Conservation (phyloP, 2,797 vertebrate genomes). For the Vireo griseus region DNA sequence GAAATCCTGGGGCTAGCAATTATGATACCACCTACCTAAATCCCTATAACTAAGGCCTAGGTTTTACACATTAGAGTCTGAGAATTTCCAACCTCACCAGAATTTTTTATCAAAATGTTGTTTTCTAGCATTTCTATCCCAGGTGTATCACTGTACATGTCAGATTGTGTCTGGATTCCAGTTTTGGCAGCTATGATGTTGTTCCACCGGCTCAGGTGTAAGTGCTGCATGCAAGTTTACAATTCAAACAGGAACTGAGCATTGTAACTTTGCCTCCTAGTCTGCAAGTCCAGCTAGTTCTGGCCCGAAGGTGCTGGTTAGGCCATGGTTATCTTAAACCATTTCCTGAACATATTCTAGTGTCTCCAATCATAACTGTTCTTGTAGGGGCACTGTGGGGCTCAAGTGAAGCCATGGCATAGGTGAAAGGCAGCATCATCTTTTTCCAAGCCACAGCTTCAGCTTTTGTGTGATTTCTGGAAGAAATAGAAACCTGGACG, state of each 20-base stretch:
- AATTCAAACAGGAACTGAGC: not conserved
- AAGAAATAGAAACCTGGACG: not conserved
- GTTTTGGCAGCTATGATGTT: not conserved
- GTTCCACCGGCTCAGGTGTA: not conserved
- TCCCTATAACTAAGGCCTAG: not conserved
- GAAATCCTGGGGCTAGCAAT: not conserved
- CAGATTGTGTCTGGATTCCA: not conserved
- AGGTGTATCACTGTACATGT: rapidly evolving
- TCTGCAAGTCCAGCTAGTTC: not conserved
- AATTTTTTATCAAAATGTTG: not conserved
- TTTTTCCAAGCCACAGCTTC: not conserved
- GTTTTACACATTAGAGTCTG: not conserved
- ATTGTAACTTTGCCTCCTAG: not conserved
- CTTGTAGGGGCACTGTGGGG: not conserved
- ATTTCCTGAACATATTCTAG: not conserved
- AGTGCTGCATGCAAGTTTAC: rapidly evolving
- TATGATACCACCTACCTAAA: not conserved
- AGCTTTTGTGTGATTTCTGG: not conserved
- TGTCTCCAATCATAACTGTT: not conserved
- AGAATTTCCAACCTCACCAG: not conserved
- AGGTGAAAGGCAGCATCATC: not conserved
- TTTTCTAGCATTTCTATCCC: not conserved
- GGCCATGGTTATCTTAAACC: not conserved
- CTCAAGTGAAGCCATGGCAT: too few species aligned
- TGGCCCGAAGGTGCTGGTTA: not conserved